Evolutionary conservation across 2,113 vertebrate species (phyloP).

Genomic region (Rhizomys pruinosus): DNA sequence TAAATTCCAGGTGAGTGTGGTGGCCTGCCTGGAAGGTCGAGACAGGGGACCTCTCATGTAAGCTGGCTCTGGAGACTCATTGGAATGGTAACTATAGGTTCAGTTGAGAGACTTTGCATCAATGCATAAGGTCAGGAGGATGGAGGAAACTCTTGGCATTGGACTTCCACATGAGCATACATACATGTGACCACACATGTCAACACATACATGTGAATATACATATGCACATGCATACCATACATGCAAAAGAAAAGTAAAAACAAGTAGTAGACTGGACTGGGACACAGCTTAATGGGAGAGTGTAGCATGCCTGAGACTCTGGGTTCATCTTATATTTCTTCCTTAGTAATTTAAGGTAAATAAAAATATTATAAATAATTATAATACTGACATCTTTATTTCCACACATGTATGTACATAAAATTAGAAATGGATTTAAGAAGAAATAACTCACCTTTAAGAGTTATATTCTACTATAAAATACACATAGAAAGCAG

Average conservation of each 20-base stretch:
- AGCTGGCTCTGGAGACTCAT: neutral
- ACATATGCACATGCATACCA: neutral
- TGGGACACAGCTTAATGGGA: neutral
- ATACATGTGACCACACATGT: neutral
- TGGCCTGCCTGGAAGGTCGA: too few relatives aligned
- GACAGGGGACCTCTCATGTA: too few relatives aligned
- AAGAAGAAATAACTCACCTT: neutral
- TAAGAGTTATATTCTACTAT: conserved; percentile 37
- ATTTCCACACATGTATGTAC: conserved; percentile 19
- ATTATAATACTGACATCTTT: conserved; percentile 47
- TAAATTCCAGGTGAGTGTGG: too few relatives aligned
- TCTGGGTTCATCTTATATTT: neutral
- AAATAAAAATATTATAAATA: conserved; percentile 22
- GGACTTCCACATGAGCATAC: neutral
- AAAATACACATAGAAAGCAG: conserved; percentile 36
- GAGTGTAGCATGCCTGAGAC: neutral
- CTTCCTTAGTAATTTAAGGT: conserved; percentile 37
- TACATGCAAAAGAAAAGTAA: neutral
- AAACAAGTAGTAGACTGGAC: neutral
- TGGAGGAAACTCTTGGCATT: neutral
- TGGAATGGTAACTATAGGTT: neutral
- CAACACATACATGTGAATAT: neutral
- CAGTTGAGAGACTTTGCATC: neutral
- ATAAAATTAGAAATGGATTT: conserved; percentile 49
- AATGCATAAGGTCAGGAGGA: neutral